A percentile compares a stretch with the other conserved stretches of the same genome.
Conservation (phyloP, 2,797 vertebrate species). For the Glossophaga mutica region DNA sequence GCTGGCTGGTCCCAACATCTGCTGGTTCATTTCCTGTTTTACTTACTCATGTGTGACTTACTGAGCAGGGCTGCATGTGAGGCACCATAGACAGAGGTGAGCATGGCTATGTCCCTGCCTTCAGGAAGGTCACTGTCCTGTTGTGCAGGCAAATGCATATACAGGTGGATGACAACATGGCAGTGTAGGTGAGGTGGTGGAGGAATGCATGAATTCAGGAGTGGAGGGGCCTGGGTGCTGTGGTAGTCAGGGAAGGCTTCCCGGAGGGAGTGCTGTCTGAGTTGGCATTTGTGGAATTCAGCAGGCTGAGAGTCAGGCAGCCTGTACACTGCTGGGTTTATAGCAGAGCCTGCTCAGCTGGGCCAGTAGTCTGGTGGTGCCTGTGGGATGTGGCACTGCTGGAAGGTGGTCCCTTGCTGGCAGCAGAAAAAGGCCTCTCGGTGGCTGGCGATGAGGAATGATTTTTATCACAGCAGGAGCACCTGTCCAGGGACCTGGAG, state of each 20-base stretch:
- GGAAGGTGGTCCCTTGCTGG: background rate
- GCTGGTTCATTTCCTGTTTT: background rate
- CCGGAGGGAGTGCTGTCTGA: background rate
- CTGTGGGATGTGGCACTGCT: background rate
- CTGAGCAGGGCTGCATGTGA: background rate
- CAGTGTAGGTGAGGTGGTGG: rapidly evolving
- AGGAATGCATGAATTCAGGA: background rate
- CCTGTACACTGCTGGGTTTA: background rate
- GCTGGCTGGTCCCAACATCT: background rate
- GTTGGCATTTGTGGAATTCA: background rate
- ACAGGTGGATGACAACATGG: background rate
- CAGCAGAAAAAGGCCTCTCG: background rate
- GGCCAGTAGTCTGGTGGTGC: rapidly evolving
- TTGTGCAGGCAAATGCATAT: background rate
- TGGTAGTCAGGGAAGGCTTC: background rate
- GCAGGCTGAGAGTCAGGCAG: background rate
- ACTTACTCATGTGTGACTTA: background rate
- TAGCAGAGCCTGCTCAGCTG: background rate
- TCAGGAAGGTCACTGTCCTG: background rate
- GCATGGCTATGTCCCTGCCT: background rate
- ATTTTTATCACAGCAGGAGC: background rate
- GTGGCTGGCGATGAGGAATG: background rate
- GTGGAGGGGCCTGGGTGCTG: background rate
- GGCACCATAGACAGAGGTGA: background rate
- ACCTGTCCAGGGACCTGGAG: background rate